Percentiles rank a stretch among this genome's conserved stretches.
These are phyloP conservation scores for Cebidichthys violaceus DNA, from an alignment of 2,113 vertebrate species.

Conservation along the genomic window DNA sequence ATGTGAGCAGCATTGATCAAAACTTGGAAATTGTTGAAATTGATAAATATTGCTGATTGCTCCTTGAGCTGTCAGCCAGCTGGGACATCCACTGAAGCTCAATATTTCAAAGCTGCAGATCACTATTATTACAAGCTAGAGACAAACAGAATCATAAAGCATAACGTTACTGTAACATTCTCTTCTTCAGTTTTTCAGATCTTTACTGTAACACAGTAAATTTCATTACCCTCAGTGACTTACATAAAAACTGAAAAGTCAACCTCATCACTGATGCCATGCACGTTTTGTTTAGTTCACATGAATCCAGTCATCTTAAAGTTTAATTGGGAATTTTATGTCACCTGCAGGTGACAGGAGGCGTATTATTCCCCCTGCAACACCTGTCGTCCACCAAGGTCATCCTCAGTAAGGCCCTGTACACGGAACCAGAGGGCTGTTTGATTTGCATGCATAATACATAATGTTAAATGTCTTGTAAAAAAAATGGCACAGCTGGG, in stretches of 20 bases:
- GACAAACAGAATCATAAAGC: background rate
- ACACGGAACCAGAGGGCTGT: constrained; percentile 40
- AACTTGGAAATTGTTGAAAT: background rate
- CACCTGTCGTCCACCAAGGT: constrained; percentile 81
- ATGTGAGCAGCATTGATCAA: background rate
- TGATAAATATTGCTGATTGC: background rate
- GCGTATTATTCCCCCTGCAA: constrained; percentile 71
- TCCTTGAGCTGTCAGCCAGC: background rate
- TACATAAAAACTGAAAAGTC: constrained; percentile 6
- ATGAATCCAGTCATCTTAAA: constrained; percentile 69
- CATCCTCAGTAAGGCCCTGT: constrained; percentile 58
- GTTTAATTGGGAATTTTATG: constrained; percentile 82
- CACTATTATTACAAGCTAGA: background rate
- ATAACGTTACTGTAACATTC: background rate
- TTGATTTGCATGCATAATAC: constrained; percentile 78
- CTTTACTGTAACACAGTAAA: constrained; percentile 22
- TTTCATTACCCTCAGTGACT: constrained; percentile 22
- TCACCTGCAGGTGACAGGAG: constrained; percentile 73
- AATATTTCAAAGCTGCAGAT: constrained; percentile 4
- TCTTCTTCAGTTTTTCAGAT: constrained; percentile 18
- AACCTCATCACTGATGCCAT: constrained; percentile 49
- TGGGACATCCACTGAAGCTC: background rate
- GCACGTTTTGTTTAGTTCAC: constrained; percentile 70
- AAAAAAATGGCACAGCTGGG: constrained; percentile 46
- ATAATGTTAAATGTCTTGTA: constrained; percentile 64